Evolutionary conservation across 2,888 invertebrate genomes (phyloP).

Genomic region (Campoletis raptor): DNA sequence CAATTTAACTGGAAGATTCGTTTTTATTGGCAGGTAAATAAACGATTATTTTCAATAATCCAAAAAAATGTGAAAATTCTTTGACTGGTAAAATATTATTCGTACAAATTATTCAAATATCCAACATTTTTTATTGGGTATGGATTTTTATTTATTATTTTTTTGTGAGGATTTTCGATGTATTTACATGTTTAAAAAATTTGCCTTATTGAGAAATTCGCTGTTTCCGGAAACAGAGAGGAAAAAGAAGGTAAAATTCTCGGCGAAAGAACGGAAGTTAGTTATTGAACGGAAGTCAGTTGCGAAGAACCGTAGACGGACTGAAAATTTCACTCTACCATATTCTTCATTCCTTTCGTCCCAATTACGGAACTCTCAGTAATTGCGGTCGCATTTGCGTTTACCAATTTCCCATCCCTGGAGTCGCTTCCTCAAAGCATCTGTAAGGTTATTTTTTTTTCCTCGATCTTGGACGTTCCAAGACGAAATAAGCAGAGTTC

Average conservation of each 20-base stretch:
- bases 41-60: background rate
- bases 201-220: background rate
- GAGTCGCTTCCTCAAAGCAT: slow-evolving; percentile 29
- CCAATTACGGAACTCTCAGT: slow-evolving; percentile 73
- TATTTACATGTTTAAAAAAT: background rate
- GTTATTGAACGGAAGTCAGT: slow-evolving; percentile 74
- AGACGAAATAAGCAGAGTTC: background rate
- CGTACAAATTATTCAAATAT: background rate
- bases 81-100: background rate
- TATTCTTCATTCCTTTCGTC: slow-evolving; percentile 34
- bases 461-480: background rate
- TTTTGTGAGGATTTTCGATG: background rate
- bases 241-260: slow-evolving; percentile 47
- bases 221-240: slow-evolving; percentile 29
- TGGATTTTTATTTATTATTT: background rate
- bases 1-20: slow-evolving; percentile 87
- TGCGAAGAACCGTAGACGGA: slow-evolving; percentile 30
- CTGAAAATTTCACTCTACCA: slow-evolving; percentile 21
- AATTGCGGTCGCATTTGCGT: slow-evolving; percentile 73
- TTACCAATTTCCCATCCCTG: slow-evolving; percentile 66
- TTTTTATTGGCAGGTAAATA: slow-evolving; percentile 89
- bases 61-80: background rate
- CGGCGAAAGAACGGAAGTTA: slow-evolving; percentile 73
- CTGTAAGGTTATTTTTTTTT: background rate
- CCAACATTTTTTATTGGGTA: background rate